phyloP scores from a whole-genome alignment of 2,113 vertebrate species.

The Corythornis cristatus region DNA sequence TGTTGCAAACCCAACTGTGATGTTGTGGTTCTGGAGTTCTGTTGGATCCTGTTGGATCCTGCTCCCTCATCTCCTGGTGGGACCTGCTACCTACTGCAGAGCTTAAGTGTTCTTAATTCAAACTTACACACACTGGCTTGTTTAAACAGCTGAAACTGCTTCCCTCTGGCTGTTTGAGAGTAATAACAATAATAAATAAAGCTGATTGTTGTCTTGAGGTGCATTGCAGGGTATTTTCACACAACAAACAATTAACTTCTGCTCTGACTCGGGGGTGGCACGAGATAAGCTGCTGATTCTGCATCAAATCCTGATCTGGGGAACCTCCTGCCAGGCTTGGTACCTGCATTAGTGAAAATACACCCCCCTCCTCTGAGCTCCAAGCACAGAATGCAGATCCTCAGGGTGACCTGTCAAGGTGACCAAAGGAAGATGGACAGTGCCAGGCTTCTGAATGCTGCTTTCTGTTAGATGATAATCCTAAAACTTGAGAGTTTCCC shows the following conservation, averaged over 20 bases:
- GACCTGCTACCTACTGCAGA: neutral
- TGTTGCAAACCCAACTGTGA: neutral
- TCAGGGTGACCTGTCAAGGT: neutral
- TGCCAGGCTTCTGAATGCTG: neutral
- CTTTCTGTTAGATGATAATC: neutral
- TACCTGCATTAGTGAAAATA: rapidly evolving
- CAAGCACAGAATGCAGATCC: neutral
- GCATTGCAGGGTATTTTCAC: neutral
- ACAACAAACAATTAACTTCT: neutral
- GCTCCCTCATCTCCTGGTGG: neutral
- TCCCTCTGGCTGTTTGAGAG: neutral
- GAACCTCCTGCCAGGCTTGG: neutral
- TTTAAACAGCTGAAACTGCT: neutral
- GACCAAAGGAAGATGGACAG: neutral
- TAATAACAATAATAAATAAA: neutral
- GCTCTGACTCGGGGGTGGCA: neutral
- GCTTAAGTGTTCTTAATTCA: neutral
- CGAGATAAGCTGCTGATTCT: neutral
- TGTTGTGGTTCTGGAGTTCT: neutral
- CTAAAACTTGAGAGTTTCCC: neutral
- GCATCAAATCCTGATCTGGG: neutral
- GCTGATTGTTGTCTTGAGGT: neutral
- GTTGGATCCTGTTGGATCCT: neutral
- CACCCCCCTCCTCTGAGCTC: neutral
- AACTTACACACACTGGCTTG: neutral